phyloP scores from a whole-genome alignment of 2,113 vertebrate species.

The Mungos mungo region DNA sequence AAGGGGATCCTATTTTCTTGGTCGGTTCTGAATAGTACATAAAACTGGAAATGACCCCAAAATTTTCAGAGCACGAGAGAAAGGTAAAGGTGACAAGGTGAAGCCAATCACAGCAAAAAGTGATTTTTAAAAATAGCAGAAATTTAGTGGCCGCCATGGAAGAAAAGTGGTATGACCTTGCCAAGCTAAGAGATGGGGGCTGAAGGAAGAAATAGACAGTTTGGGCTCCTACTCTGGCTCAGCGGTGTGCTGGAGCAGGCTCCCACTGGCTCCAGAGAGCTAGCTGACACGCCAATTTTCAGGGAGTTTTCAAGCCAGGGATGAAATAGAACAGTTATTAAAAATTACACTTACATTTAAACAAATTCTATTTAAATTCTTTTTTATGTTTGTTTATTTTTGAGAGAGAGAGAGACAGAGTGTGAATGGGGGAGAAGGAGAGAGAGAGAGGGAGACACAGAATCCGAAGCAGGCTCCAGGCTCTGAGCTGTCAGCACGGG shows the following conservation, averaged over 20 bases:
- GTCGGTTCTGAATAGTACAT: background rate
- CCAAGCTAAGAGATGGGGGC: background rate
- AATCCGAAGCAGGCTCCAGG: no score
- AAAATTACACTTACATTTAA: conserved; percentile 33
- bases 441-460: no score
- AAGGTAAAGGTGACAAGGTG: background rate
- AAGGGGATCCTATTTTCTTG: background rate
- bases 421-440: no score
- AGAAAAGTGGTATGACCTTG: background rate
- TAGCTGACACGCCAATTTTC: background rate
- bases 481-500: no score
- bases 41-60: background rate
- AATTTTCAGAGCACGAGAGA: background rate
- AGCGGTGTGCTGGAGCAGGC: background rate
- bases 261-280: background rate
- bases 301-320: background rate
- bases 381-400: no score
- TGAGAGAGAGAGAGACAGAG: no score
- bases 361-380: background rate
- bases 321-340: conserved; percentile 15
- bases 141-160: background rate
- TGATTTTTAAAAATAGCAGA: conserved; percentile 6
- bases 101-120: background rate
- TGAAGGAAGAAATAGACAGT: background rate
- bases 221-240: background rate